Conservation (phyloP, 2,113 vertebrate species). For the Narcine bancroftii region DNA sequence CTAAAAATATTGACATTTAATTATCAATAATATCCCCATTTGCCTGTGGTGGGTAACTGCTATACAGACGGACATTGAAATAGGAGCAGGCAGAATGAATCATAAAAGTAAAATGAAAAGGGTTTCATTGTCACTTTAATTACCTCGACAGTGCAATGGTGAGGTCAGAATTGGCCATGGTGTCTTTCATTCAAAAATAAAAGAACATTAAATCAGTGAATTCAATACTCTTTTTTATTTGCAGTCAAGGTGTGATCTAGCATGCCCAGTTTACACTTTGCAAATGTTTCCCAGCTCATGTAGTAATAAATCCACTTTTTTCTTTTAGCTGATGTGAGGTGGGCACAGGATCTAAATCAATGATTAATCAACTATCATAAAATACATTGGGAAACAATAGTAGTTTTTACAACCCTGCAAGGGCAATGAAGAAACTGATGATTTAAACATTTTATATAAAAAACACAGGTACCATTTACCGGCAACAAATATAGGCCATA, state of each 20-base stretch:
- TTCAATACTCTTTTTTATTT: neutral
- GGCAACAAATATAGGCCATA: neutral
- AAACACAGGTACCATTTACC: neutral
- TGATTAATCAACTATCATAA: slow-evolving; percentile 7
- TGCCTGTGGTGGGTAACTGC: neutral
- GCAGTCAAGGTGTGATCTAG: neutral
- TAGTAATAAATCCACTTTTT: neutral
- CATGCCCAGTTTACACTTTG: neutral
- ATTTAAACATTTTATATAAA: no score
- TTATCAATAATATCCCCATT: neutral
- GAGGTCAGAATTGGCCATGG: neutral
- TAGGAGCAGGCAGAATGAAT: neutral
- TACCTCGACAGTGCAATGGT: no score
- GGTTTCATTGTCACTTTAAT: neutral
- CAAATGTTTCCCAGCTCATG: neutral
- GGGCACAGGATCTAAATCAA: neutral
- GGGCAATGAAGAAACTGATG: no score
- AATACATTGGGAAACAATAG: neutral
- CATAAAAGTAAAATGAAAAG: neutral
- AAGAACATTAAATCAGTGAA: neutral
- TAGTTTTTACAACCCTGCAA: neutral
- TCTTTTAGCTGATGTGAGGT: neutral
- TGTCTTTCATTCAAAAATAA: neutral
- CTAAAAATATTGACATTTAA: neutral
- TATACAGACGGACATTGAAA: neutral